Percentiles rank a stretch among this genome's conserved stretches.
Conservation (phyloP, 2,113 vertebrate species). For the Oreocharis arfaki region DNA sequence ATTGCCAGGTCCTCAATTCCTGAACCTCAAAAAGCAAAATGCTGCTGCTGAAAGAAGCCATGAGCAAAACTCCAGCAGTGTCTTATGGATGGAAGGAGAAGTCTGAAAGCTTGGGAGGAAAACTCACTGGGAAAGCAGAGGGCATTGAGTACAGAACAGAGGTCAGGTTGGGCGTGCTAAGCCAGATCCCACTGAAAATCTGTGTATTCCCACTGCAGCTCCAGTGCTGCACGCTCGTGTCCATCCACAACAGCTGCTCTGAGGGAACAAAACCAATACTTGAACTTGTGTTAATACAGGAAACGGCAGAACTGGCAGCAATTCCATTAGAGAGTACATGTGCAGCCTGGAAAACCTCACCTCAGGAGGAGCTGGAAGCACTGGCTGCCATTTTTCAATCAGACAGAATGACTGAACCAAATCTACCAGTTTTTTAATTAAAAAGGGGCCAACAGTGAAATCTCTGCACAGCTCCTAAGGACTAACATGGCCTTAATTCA, state of each 20-base stretch:
- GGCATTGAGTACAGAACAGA: background rate
- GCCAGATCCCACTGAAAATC: background rate
- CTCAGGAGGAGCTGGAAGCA: background rate
- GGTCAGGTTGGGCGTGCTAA: background rate
- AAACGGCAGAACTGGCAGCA: background rate
- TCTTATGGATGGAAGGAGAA: accelerated
- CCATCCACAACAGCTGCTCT: background rate
- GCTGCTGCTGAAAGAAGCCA: background rate
- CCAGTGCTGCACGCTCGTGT: background rate
- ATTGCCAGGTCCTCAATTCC: background rate
- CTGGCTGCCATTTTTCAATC: background rate
- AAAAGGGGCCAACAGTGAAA: background rate
- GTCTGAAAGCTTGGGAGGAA: background rate
- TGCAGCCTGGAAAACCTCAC: constrained; percentile 1
- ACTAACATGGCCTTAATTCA: background rate
- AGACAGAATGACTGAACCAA: background rate
- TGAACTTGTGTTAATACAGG: background rate
- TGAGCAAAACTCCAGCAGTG: background rate
- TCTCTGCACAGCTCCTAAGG: background rate
- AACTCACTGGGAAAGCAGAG: background rate
- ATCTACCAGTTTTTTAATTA: background rate
- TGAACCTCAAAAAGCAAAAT: background rate
- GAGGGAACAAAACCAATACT: background rate
- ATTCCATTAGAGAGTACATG: background rate
- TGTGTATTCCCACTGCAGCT: background rate